These are phyloP conservation scores for Amphipoea oculea DNA, from an alignment of 2,888 invertebrate genomes.

Conservation along the genomic window DNA sequence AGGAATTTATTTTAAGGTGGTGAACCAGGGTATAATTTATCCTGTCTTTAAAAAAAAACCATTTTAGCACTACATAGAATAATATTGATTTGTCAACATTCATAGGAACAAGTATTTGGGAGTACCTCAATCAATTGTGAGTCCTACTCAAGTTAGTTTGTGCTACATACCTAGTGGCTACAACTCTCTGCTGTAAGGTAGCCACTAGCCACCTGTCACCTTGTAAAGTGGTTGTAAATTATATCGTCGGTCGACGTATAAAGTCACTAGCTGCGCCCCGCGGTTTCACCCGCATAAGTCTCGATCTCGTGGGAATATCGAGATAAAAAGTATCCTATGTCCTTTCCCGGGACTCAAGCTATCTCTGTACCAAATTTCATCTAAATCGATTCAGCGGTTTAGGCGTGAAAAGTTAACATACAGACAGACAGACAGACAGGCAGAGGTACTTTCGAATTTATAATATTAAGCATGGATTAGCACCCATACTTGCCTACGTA, in stretches of 20 bases:
- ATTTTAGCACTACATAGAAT: neutral
- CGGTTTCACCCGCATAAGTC: too few species aligned
- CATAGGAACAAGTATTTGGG: conserved; percentile 1
- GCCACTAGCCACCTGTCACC: conserved; percentile 20
- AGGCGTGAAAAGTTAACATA: too few species aligned
- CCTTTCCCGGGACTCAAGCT: too few species aligned
- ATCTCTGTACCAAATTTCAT: too few species aligned
- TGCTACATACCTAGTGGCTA: neutral
- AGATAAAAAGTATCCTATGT: too few species aligned
- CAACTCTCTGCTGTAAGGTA: neutral
- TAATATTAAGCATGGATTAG: too few species aligned
- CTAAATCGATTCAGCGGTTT: too few species aligned
- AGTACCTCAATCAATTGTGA: conserved; percentile 12
- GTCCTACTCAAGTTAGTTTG: conserved; percentile 11
- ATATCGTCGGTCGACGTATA: neutral
- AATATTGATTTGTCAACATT: neutral
- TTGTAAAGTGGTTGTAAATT: conserved; percentile 20
- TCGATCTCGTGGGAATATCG: too few species aligned
- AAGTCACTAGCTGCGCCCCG: conserved; percentile 10
- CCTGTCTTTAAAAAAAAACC: too few species aligned
- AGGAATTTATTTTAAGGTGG: neutral
- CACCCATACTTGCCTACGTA: too few species aligned
- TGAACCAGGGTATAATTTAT: neutral
- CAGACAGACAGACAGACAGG: too few species aligned
- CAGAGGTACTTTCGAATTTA: too few species aligned